Evolutionary conservation across 2,888 invertebrate species (phyloP).

Genomic region (Marasmarcha lunaedactyla): DNA sequence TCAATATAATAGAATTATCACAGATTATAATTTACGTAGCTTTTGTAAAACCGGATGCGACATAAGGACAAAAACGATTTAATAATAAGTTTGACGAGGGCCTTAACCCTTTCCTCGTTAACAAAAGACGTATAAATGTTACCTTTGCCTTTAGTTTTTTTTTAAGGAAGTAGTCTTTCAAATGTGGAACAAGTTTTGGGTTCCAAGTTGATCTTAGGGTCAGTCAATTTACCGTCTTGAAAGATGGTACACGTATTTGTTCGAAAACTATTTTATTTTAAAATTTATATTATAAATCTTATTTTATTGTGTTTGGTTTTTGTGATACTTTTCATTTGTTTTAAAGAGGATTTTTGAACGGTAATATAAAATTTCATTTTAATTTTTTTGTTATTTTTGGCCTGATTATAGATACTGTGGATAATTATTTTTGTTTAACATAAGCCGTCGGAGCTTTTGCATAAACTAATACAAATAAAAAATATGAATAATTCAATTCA

Average conservation of each 20-base stretch:
- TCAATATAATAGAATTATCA: conserved; percentile 65
- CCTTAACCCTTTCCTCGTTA: conserved; percentile 59
- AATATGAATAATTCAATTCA: no score
- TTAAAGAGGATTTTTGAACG: no score
- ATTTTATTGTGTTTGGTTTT: no score
- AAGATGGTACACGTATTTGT: conserved; percentile 36
- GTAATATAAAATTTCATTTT: no score
- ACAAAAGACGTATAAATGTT: conserved; percentile 66
- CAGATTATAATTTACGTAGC: conserved; percentile 67
- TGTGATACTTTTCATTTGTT: no score
- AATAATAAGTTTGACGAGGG: conserved; percentile 63
- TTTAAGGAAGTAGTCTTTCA: conserved; percentile 51
- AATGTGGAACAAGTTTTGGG: conserved; percentile 59
- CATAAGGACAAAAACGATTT: conserved; percentile 67
- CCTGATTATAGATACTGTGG: no score
- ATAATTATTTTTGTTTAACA: no score
- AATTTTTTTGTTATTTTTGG: no score
- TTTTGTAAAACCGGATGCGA: conserved; percentile 59
- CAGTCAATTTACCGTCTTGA: conserved; percentile 49
- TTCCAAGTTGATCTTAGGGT: conserved; percentile 44
- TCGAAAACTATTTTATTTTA: conserved; percentile 5
- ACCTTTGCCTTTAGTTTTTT: conserved; percentile 50
- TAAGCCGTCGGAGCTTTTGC: no score
- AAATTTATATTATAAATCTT: not conserved
- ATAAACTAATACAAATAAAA: no score